Evolutionary conservation across 2,113 vertebrate genomes (phyloP).

Genomic region (Pholis gunnellus): DNA sequence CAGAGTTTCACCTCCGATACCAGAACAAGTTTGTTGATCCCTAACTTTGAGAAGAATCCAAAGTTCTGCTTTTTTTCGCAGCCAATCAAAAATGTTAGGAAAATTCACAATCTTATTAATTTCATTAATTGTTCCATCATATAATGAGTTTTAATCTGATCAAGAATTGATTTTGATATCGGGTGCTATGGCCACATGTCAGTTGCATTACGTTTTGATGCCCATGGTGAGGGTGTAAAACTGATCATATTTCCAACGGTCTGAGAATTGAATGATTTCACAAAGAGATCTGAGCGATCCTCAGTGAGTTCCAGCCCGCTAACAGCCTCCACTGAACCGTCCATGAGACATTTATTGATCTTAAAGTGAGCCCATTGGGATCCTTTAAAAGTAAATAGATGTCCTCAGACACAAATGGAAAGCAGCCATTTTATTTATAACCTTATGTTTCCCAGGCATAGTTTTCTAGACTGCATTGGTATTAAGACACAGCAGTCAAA

Average conservation of each 20-base stretch:
- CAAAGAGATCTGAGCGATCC: background rate
- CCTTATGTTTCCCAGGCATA: background rate
- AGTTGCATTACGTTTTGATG: background rate
- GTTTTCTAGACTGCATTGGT: background rate
- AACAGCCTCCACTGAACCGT: background rate
- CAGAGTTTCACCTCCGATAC: background rate
- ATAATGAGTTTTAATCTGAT: background rate
- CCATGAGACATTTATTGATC: background rate
- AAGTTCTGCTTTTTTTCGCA: background rate
- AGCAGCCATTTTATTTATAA: background rate
- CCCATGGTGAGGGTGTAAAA: background rate
- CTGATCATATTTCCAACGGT: background rate
- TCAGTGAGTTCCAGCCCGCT: background rate
- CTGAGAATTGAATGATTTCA: background rate
- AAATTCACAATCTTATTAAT: background rate
- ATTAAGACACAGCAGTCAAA: background rate
- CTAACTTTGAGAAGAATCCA: background rate
- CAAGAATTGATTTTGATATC: background rate
- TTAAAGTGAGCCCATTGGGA: background rate
- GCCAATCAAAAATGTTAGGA: background rate
- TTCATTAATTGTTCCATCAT: background rate
- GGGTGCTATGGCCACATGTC: background rate
- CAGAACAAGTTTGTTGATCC: background rate
- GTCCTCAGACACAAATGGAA: background rate
- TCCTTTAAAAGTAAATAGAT: background rate